Base-by-base conservation (phyloP, 1,140 invertebrate species). In the Polypedilum vanderplanki region DNA sequence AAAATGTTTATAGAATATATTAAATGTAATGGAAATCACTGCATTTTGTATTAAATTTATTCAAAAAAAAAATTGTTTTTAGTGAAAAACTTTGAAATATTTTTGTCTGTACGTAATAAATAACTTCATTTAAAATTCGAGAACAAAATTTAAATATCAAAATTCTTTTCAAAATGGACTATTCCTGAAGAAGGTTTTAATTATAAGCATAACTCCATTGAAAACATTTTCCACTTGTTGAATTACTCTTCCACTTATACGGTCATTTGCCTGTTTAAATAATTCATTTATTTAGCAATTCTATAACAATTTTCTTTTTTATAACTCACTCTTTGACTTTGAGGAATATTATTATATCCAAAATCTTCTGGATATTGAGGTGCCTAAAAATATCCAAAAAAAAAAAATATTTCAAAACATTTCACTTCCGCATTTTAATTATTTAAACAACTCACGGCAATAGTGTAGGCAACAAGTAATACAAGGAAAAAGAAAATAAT, bases 201-300 rank as follows among this genome's bases (percentile, higher is more conserved):
- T 70, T 18, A 70, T 70, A 4, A 10, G 4, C 17, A 70, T 70
- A 4, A 70, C 65, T 18, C 18, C 17, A 18, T 70, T 70, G 10
- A 70, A 70, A 18, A 70, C 65, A 20, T 70, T 70, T 22, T 70
- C 65, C 3, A 70, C 65, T 70, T 20, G 17, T 18, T 22, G n/a
- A 9, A 70, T 18, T 18, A 70, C 18, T 70, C 18, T 3, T 70
- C 65, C 65, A 70, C 65, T 70, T 18, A 70, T 20, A 5, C 65
- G 17, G 18, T 70, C 20, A 70, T 70, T 70, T 3, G 65, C 17
- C 9, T 18, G 3, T 18, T 17, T 1, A 22, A 9, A 20, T 70
- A 10, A 18, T 10, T 7, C 17, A 70, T 20, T 20, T 0, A 9
- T 4, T 18, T 18, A 4, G 65, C 0, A 7, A 22, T 12, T 70